Conservation (phyloP, 2,888 invertebrate species). For the Tiliacea aurago region DNA sequence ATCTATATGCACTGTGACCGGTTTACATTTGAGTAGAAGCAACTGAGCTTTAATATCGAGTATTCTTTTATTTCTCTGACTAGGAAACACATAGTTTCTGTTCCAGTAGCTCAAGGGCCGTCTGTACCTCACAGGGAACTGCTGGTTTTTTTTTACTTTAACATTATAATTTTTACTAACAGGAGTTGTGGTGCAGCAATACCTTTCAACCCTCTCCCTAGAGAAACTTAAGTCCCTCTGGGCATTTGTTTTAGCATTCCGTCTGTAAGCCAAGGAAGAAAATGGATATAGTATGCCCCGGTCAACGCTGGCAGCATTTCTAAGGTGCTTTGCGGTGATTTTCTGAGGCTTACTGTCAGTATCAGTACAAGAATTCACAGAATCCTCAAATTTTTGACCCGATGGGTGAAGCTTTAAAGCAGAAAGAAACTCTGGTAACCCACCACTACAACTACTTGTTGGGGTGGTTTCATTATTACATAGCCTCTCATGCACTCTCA, state of each 20-base stretch:
- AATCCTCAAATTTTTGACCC: constrained; percentile 65
- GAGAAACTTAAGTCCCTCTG: constrained; percentile 81
- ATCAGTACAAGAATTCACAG: constrained; percentile 58
- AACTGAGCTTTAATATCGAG: constrained; percentile 87
- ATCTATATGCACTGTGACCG: constrained; percentile 84
- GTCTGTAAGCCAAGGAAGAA: constrained; percentile 86
- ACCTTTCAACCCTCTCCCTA: constrained; percentile 85
- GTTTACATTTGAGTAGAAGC: constrained; percentile 87
- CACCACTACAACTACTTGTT: constrained; percentile 74
- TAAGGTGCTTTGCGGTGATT: constrained; percentile 70
- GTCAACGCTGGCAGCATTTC: constrained; percentile 81
- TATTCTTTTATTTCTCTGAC: constrained; percentile 84
- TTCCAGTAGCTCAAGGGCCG: constrained; percentile 88
- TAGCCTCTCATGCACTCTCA: constrained; percentile 86
- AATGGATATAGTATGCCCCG: constrained; percentile 87
- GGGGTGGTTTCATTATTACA: constrained; percentile 81
- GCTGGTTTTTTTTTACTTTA: constrained; percentile 82
- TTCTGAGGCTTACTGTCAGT: constrained; percentile 70
- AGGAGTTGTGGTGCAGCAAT: constrained; percentile 79
- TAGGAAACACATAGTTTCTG: constrained; percentile 82
- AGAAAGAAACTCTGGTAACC: constrained; percentile 82
- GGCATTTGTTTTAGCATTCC: constrained; percentile 78
- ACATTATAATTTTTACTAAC: constrained; percentile 80
- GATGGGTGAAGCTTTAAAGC: constrained; percentile 81
- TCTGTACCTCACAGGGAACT: constrained; percentile 85